Base-by-base conservation (phyloP, 2,888 invertebrate genomes). In the Oxycera nigricornis region DNA sequence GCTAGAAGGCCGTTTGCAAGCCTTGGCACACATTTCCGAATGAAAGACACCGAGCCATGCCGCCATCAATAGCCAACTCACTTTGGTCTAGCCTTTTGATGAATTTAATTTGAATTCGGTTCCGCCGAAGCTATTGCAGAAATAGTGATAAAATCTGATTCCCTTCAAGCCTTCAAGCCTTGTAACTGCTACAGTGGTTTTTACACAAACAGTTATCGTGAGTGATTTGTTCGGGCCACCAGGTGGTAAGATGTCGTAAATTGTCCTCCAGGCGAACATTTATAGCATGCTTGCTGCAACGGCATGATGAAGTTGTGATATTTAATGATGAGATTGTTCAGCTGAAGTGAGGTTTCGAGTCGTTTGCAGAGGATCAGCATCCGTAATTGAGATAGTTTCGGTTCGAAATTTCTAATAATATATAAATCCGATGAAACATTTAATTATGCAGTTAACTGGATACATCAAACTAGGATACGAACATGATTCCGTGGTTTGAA, bases 21-120 rank as follows among this genome's bases (percentile, higher is more conserved):
- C 74, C 74, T 76, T 76, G 76, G 76, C 76, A 70, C 62, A 76
- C 76, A 62, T 76, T 75, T 74, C 55, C 68, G 17, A 35, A 52
- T 62, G 11, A 17, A 62, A 62, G 62, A 35, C 22, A 62, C 31
- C 26, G 2, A 22, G n/a, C 59, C 59, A 24, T 17, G n/a, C 26
- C 28, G 14, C 7, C 26, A n/a, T 46, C 3, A 46, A 11, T 2
- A 14, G 17, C 46, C 46, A 46, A 11, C 14, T 46, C 46, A 46
- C 46, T 46, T 14, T 46, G 17, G 46, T 17, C 17, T 46, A 46
- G 20, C 24, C 17, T 35, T 62, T 62, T 62, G 31, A 62, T 62
- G 62, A 62, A 62, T 62, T 62, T 62, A 62, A 62, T 62, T 62
- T 62, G 62, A 39, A 62, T 62, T 39, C 28, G 35, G 59, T 59